Base-by-base conservation (phyloP, 2,888 invertebrate genomes). In the Platycnemis pennipes region DNA sequence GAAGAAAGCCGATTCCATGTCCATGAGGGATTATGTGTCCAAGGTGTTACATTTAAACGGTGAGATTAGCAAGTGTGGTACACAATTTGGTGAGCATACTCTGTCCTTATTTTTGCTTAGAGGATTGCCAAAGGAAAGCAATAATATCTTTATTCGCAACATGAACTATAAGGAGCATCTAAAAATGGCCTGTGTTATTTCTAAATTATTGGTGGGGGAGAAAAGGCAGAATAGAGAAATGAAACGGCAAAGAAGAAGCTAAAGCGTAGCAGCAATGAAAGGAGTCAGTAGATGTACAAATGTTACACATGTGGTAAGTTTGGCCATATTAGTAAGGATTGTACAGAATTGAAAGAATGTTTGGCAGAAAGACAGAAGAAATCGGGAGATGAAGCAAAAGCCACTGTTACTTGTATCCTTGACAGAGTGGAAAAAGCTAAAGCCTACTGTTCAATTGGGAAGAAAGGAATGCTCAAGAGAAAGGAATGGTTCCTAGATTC, bases 361-460 rank as follows among this genome's bases (percentile, higher is more conserved):
- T 63, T 63, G 26, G 26, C 63, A 63, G 63, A 63, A 63, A n/a
- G n/a, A 63, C 63, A 63, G 7, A 63, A 63, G 63, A 56, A 56
- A 56, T 56, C 56, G 56, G 13, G 56, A 56, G 56, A 22, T 22
- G 56, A 56, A 56, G 13, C 8, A 56, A 56, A 19, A 56, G 4
- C 56, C 56, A 16, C 56, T 19, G 56, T 56, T 56, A 56, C 19
- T 56, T 56, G 56, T 22, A 16, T 56, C 56, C 56, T 56, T 56
- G 56, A 56, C 56, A 56, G 13, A 8, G 63, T 63, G 63, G 63
- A 63, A 26, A 63, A 22, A 63, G 63, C 63, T 63, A 63, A 26
- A 63, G 63, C 63, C 63, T 63, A 63, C 63, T 63, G 63, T 63
- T 63, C 63, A 63, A 26, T 63, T 22, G 63, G 63, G 63, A 63